Conservation (phyloP, 2,797 vertebrate species). For the Ambastaia sidthimunki region DNA sequence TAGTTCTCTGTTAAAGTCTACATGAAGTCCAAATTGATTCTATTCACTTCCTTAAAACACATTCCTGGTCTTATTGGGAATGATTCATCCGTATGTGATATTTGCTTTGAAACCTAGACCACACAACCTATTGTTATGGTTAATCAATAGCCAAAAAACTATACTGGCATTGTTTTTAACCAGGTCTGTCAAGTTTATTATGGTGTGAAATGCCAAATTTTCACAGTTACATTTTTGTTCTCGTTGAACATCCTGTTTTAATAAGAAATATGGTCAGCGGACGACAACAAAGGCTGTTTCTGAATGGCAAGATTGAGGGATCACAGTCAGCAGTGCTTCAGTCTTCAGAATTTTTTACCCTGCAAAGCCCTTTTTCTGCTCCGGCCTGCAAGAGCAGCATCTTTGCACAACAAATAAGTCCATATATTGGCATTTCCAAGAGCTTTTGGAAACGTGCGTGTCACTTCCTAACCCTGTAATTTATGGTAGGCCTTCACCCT, state of each 20-base stretch:
- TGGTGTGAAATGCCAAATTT: too few relatives aligned
- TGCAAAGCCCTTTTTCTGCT: constrained; percentile 45
- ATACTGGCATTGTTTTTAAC: too few relatives aligned
- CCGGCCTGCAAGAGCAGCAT: constrained; percentile 40
- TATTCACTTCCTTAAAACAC: background rate
- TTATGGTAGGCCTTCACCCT: constrained; percentile 64
- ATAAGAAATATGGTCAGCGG: background rate
- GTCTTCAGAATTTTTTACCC: constrained; percentile 44
- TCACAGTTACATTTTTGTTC: too few relatives aligned
- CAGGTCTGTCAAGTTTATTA: too few relatives aligned
- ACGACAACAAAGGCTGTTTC: constrained; percentile 17
- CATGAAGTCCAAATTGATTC: background rate
- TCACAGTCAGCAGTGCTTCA: constrained; percentile 52
- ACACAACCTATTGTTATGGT: background rate
- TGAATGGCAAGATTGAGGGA: constrained; percentile 27
- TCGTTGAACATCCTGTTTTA: background rate
- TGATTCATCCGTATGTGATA: background rate
- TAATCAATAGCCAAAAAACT: background rate
- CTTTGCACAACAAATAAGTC: constrained; percentile 53
- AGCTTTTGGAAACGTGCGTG: constrained; percentile 64
- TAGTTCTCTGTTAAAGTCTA: constrained; percentile 19
- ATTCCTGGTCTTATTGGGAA: background rate
- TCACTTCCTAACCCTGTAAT: constrained; percentile 67
- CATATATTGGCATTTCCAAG: constrained; percentile 58
- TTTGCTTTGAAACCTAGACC: background rate